Evolutionary conservation across 2,888 invertebrate genomes (phyloP).

Genomic region (Aphrophora alni): DNA sequence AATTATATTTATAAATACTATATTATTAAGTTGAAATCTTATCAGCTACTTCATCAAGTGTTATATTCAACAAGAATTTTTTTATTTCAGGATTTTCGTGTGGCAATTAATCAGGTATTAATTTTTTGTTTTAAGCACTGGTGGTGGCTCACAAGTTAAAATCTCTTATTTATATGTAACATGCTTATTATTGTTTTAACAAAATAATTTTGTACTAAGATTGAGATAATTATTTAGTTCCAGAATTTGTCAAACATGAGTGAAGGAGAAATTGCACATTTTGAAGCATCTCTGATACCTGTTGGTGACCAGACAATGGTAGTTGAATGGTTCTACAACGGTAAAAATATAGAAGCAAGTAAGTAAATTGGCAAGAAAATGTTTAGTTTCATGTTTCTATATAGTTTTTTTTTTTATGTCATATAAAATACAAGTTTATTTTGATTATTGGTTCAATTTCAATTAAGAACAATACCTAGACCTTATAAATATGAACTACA

Average conservation of each 20-base stretch:
- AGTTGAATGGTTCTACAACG: constrained; percentile 97
- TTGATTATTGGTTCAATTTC: no score
- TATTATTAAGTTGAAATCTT: no score
- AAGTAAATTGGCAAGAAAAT: no score
- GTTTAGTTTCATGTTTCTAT: no score
- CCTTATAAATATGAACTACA: no score
- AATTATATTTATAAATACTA: no score
- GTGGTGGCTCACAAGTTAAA: constrained; percentile 25
- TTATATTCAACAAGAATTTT: background rate
- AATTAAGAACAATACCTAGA: no score
- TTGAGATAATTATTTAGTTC: constrained; percentile 61
- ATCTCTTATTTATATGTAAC: background rate
- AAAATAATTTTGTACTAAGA: background rate
- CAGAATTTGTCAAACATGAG: constrained; percentile 81
- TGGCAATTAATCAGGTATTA: constrained; percentile 41
- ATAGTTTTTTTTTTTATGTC: no score
- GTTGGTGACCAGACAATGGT: constrained; percentile 93
- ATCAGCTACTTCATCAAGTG: no score
- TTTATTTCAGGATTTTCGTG: constrained; percentile 13
- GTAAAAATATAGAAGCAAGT: constrained; percentile 84
- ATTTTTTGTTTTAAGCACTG: constrained; percentile 24
- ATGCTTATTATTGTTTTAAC: background rate
- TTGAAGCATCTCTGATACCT: constrained; percentile 95
- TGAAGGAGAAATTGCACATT: constrained; percentile 97
- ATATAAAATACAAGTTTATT: no score